phyloP scores from a whole-genome alignment of 2,113 vertebrate genomes.

The Cyanoramphus novaezelandiae region DNA sequence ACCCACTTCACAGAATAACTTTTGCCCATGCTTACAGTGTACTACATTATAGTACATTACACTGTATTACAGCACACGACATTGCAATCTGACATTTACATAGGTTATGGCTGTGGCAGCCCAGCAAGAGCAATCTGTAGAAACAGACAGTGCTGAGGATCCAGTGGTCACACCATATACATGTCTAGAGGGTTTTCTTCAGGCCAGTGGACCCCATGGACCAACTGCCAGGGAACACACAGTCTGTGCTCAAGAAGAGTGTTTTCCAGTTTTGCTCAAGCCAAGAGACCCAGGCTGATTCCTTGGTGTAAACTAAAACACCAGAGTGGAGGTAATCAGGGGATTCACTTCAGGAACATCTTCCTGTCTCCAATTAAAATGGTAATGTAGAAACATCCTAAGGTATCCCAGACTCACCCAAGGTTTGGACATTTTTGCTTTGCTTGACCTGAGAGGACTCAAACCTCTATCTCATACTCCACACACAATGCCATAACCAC shows the following conservation, averaged over 20 bases:
- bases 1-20: background rate
- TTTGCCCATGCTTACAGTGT: background rate
- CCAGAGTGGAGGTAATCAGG: background rate
- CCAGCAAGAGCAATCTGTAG: background rate
- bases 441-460: background rate
- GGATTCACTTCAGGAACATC: background rate
- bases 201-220: background rate
- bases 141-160: background rate
- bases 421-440: background rate
- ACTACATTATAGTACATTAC: background rate
- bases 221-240: rapidly evolving
- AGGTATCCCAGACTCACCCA: background rate
- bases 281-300: background rate
- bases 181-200: background rate
- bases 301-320: background rate
- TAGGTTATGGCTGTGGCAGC: background rate
- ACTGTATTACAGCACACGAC: background rate
- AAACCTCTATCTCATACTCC: background rate
- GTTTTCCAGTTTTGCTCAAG: background rate
- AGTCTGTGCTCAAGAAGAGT: background rate
- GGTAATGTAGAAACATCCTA: background rate
- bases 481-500: background rate
- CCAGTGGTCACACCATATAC: background rate
- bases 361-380: background rate
- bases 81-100: background rate